Percentiles rank a stretch among this genome's conserved stretches.
Conservation (phyloP, 1,140 invertebrate genomes). For the Sesamia nonagrioides region DNA sequence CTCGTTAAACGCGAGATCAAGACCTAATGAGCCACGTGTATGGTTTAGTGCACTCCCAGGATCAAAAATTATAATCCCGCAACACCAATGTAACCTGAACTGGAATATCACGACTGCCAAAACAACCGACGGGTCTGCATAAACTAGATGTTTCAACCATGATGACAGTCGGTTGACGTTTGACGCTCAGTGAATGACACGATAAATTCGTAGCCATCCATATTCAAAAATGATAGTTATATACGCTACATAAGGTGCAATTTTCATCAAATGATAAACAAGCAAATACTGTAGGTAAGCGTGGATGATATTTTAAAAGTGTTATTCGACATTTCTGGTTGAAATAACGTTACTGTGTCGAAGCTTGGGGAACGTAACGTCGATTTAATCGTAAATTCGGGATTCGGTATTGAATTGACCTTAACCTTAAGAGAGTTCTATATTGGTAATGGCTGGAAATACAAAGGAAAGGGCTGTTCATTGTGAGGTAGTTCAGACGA, state of each 20-base stretch:
- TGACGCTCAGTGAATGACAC: conserved; percentile 62
- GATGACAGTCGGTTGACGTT: conserved; percentile 68
- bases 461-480: conserved; percentile 41
- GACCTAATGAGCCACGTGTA: conserved; percentile 81
- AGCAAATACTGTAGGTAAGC: conserved; percentile 32
- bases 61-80: conserved; percentile 75
- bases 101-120: background rate
- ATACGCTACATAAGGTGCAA: background rate
- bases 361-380: conserved; percentile 7
- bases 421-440: conserved; percentile 39
- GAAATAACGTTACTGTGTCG: conserved; percentile 14
- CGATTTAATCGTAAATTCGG: conserved; percentile 18
- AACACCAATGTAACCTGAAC: conserved; percentile 28
- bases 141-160: conserved; percentile 3
- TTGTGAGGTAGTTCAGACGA: conserved; percentile 32
- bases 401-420: conserved; percentile 38
- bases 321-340: conserved; percentile 12
- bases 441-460: conserved; percentile 39
- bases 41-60: conserved; percentile 73
- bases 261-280: conserved; percentile 1
- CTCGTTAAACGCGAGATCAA: conserved; percentile 79
- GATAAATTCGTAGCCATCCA: conserved; percentile 40
- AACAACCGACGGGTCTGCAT: background rate
- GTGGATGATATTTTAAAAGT: conserved; percentile 41
- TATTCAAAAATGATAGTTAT: conserved; percentile 31